Percentiles rank a stretch among this genome's conserved stretches.
Evolutionary conservation across 1,140 invertebrate species (phyloP).

Genomic region (Tribolium madens): DNA sequence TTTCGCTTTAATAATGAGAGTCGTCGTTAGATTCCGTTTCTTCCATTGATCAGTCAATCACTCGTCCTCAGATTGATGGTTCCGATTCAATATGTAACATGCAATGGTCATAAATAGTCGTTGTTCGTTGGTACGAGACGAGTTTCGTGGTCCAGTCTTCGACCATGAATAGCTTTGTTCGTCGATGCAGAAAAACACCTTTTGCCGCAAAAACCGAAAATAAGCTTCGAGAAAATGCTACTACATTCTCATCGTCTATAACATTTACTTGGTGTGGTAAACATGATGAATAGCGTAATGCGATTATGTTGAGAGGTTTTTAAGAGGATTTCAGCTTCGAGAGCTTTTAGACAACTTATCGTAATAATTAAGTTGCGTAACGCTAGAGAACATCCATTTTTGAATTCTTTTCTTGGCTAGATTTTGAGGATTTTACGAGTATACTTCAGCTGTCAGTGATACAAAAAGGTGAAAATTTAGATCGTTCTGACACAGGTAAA

Average conservation of each 20-base stretch:
- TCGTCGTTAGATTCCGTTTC: constrained; percentile 4
- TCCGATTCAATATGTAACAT: constrained; percentile 13
- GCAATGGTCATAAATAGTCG: constrained; percentile 14
- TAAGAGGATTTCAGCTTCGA: constrained; percentile 12
- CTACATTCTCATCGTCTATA: neutral
- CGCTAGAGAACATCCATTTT: neutral
- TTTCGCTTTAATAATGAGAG: constrained; percentile 1
- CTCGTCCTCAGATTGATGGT: constrained; percentile 3
- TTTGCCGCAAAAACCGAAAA: constrained; percentile 28
- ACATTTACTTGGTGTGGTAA: constrained; percentile 15
- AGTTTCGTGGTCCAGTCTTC: constrained; percentile 20
- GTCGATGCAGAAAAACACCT: constrained; percentile 29
- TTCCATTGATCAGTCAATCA: constrained; percentile 24
- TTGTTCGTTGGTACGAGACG: neutral
- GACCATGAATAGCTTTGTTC: constrained; percentile 17
- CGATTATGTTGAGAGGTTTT: constrained; percentile 29
- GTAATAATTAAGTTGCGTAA: constrained; percentile 27
- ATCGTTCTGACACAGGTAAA: no score
- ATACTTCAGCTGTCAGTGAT: no score
- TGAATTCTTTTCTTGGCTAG: no score
- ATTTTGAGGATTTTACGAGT: no score
- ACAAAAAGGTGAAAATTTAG: no score
- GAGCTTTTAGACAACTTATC: constrained; percentile 24
- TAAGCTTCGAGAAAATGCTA: neutral
- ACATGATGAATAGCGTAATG: constrained; percentile 29